Conservation (phyloP, 2,888 invertebrate species). For the Caradrina kadenii region DNA sequence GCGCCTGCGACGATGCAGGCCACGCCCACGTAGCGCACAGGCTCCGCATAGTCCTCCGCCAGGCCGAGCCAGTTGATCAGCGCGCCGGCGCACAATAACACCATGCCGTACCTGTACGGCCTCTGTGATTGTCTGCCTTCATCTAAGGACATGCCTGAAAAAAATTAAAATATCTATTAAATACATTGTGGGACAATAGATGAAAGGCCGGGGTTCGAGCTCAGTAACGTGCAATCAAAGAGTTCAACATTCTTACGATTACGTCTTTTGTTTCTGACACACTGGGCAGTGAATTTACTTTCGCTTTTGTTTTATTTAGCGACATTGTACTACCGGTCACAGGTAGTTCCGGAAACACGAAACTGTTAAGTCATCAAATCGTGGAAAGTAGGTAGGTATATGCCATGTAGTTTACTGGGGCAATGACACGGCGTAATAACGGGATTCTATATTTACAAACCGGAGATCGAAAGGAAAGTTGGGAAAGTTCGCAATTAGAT, state of each 20-base stretch:
- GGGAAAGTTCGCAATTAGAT: conserved; percentile 86
- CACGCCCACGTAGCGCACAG: conserved; percentile 93
- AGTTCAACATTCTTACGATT: neutral
- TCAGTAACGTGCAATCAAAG: neutral
- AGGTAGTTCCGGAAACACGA: conserved; percentile 59
- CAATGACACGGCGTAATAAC: conserved; percentile 78
- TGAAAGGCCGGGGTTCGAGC: neutral
- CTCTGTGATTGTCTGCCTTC: conserved; percentile 92
- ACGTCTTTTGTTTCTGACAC: neutral
- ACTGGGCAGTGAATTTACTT: conserved; percentile 12
- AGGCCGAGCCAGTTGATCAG: conserved; percentile 94
- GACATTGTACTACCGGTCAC: conserved; percentile 30
- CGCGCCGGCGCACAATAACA: conserved; percentile 93
- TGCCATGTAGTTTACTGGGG: conserved; percentile 80
- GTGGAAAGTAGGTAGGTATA: conserved; percentile 71
- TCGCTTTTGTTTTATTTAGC: conserved; percentile 33
- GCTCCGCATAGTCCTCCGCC: conserved; percentile 93
- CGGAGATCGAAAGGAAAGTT: conserved; percentile 85
- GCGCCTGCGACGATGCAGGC: conserved; percentile 94
- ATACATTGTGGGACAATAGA: neutral
- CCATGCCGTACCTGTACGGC: conserved; percentile 94
- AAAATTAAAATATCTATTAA: conserved; percentile 21
- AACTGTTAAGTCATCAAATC: conserved; percentile 68
- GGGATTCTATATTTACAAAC: conserved; percentile 79
- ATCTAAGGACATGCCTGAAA: conserved; percentile 92